These are phyloP conservation scores for Actinia tenebrosa DNA, from an alignment of 64 coral and sea anemone species.

Conservation along the genomic window DNA sequence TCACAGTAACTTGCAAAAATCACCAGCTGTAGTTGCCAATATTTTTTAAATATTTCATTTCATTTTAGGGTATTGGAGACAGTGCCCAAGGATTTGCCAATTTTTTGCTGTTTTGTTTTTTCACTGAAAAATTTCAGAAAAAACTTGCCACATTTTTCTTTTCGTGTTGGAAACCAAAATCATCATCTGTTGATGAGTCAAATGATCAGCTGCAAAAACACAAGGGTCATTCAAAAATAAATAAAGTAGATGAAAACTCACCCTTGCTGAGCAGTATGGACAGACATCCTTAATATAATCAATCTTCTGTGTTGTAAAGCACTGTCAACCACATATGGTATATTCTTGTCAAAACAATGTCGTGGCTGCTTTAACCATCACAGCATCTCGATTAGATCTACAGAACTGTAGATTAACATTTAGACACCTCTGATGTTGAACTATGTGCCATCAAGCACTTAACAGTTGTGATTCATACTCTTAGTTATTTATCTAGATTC, in stretches of 20 bases:
- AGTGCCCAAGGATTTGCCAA: conserved; percentile 82
- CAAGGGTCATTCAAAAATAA: neutral
- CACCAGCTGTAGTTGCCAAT: neutral
- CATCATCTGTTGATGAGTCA: neutral
- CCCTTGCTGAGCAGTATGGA: neutral
- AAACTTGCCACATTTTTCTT: neutral
- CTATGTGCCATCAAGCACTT: too few species aligned
- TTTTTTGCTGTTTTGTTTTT: conserved; percentile 81
- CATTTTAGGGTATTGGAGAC: conserved; percentile 66
- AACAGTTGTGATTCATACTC: too few species aligned
- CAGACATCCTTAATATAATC: neutral
- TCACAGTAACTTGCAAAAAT: too few species aligned
- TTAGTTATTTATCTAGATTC: too few species aligned
- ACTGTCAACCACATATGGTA: neutral
- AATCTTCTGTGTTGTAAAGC: neutral
- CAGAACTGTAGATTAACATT: too few species aligned
- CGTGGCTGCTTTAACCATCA: too few species aligned
- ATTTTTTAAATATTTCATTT: neutral
- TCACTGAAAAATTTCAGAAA: conserved; percentile 62
- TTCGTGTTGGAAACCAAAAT: neutral
- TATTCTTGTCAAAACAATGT: too few species aligned
- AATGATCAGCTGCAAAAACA: neutral
- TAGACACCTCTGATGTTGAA: too few species aligned
- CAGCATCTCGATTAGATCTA: too few species aligned
- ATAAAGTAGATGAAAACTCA: neutral